Evolutionary conservation across 2,888 invertebrate species (phyloP).

Genomic region (Minunthozetes semirufus): DNA sequence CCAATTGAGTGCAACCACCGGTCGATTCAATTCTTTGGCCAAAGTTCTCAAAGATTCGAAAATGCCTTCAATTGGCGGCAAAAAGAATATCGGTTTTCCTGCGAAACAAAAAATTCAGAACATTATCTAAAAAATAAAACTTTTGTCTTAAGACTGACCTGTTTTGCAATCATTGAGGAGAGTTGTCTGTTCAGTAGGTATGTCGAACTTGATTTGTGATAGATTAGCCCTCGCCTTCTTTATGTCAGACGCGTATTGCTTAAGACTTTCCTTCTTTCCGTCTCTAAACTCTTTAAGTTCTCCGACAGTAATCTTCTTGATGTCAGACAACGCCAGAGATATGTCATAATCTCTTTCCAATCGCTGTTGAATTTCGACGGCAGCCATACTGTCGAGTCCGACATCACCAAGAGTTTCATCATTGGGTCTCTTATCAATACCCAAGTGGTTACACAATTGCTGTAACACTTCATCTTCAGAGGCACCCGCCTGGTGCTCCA

Average conservation of each 20-base stretch:
- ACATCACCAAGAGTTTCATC: slow-evolving; percentile 79
- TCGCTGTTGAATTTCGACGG: slow-evolving; percentile 95
- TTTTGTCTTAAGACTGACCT: background rate
- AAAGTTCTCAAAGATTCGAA: slow-evolving; percentile 64
- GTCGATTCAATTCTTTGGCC: slow-evolving; percentile 63
- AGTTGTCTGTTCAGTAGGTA: slow-evolving; percentile 67
- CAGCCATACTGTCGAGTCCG: slow-evolving; percentile 98
- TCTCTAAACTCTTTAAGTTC: slow-evolving; percentile 57
- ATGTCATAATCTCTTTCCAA: slow-evolving; percentile 86
- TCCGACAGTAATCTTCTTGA: slow-evolving; percentile 72
- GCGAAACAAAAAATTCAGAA: too few species aligned
- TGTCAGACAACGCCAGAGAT: slow-evolving; percentile 81
- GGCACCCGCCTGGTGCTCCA: slow-evolving; percentile 44
- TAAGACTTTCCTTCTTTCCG: slow-evolving; percentile 44
- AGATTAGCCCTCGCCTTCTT: slow-evolving; percentile 31
- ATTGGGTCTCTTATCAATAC: slow-evolving; percentile 69
- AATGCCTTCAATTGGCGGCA: slow-evolving; percentile 85
- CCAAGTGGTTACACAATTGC: slow-evolving; percentile 80
- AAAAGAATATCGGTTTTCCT: slow-evolving; percentile 51
- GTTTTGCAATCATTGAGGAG: slow-evolving; percentile 52
- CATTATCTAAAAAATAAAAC: slow-evolving; percentile 13
- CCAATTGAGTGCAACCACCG: slow-evolving; percentile 85
- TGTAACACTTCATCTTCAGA: slow-evolving; percentile 57
- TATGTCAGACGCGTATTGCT: slow-evolving; percentile 32
- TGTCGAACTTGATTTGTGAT: slow-evolving; percentile 49